Evolutionary conservation across 1,140 invertebrate genomes (phyloP).

Genomic region (Ptiloglossa arizonensis): DNA sequence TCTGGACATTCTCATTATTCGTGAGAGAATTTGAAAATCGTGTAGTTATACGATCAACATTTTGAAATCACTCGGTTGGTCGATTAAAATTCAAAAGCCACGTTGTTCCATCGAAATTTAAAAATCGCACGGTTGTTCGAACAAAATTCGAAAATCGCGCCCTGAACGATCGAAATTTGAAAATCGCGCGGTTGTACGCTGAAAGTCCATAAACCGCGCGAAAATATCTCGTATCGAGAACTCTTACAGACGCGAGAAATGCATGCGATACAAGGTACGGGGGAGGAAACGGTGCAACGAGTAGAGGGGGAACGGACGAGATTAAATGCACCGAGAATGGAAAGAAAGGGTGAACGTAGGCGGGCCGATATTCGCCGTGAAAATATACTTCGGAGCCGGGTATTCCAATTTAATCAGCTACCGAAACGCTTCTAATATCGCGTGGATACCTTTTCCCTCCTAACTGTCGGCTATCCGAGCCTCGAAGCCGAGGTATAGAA

Average conservation of each 20-base stretch:
- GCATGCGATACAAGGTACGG: constrained; percentile 12
- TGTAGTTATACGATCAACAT: too few relatives aligned
- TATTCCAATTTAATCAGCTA: constrained; percentile 43
- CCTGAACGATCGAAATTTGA: too few relatives aligned
- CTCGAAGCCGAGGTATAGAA: not conserved
- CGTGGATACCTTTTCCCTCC: not conserved
- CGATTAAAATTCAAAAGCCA: too few relatives aligned
- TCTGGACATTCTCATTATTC: too few relatives aligned
- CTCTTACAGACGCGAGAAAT: not conserved
- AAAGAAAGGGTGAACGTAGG: not conserved
- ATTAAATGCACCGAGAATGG: not conserved
- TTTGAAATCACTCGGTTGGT: too few relatives aligned
- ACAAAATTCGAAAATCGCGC: too few relatives aligned
- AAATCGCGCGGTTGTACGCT: not conserved
- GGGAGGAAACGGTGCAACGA: constrained; percentile 24
- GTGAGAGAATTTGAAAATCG: too few relatives aligned
- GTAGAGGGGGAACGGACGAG: not conserved
- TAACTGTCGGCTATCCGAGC: not conserved
- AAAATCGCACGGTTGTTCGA: too few relatives aligned
- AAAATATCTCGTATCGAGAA: too few relatives aligned
- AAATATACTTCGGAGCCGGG: constrained; percentile 11
- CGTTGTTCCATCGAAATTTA: too few relatives aligned
- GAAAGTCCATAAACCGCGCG: too few relatives aligned
- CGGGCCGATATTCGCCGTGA: constrained; percentile 2
- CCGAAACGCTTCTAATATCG: constrained; percentile 45